These are phyloP conservation scores for Papilio aristodemus DNA, from an alignment of 1,140 invertebrate genomes.

Conservation along the genomic window DNA sequence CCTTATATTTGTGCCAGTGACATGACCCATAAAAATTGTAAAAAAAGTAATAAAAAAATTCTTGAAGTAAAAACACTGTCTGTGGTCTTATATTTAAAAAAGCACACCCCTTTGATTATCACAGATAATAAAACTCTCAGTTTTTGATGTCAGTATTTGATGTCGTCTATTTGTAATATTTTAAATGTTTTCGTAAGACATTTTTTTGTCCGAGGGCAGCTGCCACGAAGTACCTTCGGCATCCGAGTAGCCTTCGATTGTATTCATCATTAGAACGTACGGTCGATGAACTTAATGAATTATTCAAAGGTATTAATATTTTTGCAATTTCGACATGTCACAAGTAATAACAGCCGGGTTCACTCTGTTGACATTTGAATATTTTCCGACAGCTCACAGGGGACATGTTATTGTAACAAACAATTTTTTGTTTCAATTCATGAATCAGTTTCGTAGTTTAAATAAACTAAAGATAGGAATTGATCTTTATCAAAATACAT, in stretches of 20 bases:
- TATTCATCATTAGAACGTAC: conserved; percentile 59
- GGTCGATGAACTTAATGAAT: conserved; percentile 62
- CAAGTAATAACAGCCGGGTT: conserved; percentile 33
- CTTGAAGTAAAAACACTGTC: too few species aligned
- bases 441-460: conserved; percentile 2
- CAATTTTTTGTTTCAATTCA: conserved; percentile 43
- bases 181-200: conserved; percentile 56
- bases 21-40: too few species aligned
- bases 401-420: conserved; percentile 37
- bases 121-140: too few species aligned
- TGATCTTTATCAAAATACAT: conserved; percentile 12
- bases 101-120: not conserved
- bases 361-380: conserved; percentile 19
- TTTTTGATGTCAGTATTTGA: too few species aligned
- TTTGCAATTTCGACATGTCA: conserved; percentile 47
- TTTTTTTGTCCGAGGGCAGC: conserved; percentile 58
- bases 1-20: too few species aligned
- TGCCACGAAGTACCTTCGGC: conserved; percentile 58
- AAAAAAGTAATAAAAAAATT: too few species aligned
- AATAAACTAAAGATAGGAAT: not conserved
- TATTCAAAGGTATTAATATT: conserved; percentile 52
- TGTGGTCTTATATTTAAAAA: not conserved
- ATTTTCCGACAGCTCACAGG: conserved; percentile 23
- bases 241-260: conserved; percentile 63
- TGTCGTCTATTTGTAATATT: not conserved